Evolutionary conservation across 2,113 vertebrate species (phyloP), one percentile per base, ranked within the genome.

Genomic region (Hemicordylus capensis): DNA sequence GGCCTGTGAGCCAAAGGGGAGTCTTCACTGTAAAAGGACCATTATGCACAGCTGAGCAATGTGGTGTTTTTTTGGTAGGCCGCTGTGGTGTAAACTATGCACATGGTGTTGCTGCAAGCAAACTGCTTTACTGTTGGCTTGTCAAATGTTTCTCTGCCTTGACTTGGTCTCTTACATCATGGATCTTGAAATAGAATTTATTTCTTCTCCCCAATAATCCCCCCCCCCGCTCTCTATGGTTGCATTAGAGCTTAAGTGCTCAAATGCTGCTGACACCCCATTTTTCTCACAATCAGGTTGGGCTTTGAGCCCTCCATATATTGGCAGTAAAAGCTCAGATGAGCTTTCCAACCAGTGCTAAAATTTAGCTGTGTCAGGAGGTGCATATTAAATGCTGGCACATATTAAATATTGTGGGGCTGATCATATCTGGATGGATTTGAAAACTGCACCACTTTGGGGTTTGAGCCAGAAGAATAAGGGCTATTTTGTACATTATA

Each of bases 151-250:
- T 37, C 34, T 15, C 34, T 44, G 22, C 59, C 14, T 14, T 85
- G 76, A 59, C 73, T 90, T 89, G 83, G 48, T 85, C 73, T 44
- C 48, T 88, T 76, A 6, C 3, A 28, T 83, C 83, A 1, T 42
- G 20, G 3, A 7, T 76, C 26, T 46, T 81, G 63, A 84, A 91
- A 90, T 76, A 1, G 37, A 76, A 80, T 88, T 91, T 84, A 67
- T 92, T 88, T 34, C 79, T 39, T 77, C 76, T 90, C 87, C 82
- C 86, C 90, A 80, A 73, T 67, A 37, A 91, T 42, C 39, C 85
- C 87, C 83, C 31, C 28, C 26, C 74, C 79, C 20, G 44, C 17
- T 72, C 42, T 39, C 0, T 63, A 14, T n/a, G 64, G 91, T 91
- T 78, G 26, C 85, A 70, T 83, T 22, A 2, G 0, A 8, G 42